phyloP scores from a whole-genome alignment of 2,113 vertebrate genomes.

The Romanogobio albipinnatus region DNA sequence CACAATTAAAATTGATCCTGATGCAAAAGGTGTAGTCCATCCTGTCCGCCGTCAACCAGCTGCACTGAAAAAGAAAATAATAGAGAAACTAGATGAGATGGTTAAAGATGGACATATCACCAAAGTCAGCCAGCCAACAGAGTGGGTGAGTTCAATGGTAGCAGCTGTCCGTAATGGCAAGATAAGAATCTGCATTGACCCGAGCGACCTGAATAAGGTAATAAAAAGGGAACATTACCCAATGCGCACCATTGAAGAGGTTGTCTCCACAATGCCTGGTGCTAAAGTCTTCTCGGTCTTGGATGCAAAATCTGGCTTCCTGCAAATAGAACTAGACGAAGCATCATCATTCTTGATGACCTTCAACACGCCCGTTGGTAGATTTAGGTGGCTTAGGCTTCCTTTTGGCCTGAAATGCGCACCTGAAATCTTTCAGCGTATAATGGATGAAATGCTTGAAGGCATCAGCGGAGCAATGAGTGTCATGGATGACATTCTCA shows the following conservation, averaged over 20 bases:
- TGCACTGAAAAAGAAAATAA: conserved; percentile 1
- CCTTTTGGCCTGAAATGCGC: conserved; percentile 34
- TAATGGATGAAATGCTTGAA: conserved; percentile 43
- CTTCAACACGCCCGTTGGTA: conserved; percentile 39
- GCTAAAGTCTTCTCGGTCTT: background rate
- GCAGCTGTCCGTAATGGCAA: conserved; percentile 13
- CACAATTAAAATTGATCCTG: conserved; percentile 35
- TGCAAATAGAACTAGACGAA: conserved; percentile 48
- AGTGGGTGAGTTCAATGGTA: conserved; percentile 48
- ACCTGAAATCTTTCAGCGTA: conserved; percentile 39
- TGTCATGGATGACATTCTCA: conserved; percentile 44
- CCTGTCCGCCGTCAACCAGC: conserved; percentile 7
- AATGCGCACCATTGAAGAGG: conserved; percentile 40
- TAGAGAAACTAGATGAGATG: conserved; percentile 35
- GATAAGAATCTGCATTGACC: conserved; percentile 38
- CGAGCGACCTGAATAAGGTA: conserved; percentile 43
- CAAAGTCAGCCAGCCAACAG: background rate
- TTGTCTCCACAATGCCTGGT: conserved; percentile 19
- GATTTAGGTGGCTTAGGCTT: conserved; percentile 35
- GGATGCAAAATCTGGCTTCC: conserved; percentile 50
- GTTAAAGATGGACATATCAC: background rate
- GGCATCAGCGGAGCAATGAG: conserved; percentile 10
- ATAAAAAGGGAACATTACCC: conserved; percentile 35
- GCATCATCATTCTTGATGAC: conserved; percentile 38
- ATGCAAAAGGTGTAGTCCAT: conserved; percentile 41